Conservation (phyloP, 2,113 vertebrate species). For the Porphyrio hochstetteri region DNA sequence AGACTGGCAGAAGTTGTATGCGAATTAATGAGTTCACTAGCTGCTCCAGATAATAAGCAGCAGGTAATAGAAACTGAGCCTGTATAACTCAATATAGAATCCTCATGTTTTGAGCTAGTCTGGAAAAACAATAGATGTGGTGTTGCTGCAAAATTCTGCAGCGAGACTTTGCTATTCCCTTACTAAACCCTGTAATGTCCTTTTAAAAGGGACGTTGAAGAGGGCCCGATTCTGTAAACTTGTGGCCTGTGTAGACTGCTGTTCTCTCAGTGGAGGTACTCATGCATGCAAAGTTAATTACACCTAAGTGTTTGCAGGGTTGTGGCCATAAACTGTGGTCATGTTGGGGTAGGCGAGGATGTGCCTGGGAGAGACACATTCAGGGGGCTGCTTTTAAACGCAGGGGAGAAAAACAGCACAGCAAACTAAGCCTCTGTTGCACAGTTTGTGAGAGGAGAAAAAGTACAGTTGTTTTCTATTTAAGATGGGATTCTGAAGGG, state of each 20-base stretch:
- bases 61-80: neutral
- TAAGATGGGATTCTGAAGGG: neutral
- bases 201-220: neutral
- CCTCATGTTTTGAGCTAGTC: neutral
- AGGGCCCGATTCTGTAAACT: neutral
- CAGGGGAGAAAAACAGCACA: fast-evolving
- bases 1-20: neutral
- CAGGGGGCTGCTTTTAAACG: neutral
- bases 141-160: neutral
- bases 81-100: neutral
- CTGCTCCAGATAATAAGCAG: neutral
- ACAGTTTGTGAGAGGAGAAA: neutral
- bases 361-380: neutral
- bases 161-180: neutral
- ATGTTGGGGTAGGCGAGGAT: neutral
- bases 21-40: neutral
- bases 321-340: neutral
- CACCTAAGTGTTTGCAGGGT: neutral
- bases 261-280: neutral
- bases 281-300: neutral
- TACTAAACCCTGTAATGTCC: neutral
- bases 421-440: neutral
- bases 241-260: neutral
- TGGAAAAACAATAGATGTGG: neutral
- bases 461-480: neutral